phyloP scores from a whole-genome alignment of 2,797 vertebrate species.

The Coendou prehensilis region DNA sequence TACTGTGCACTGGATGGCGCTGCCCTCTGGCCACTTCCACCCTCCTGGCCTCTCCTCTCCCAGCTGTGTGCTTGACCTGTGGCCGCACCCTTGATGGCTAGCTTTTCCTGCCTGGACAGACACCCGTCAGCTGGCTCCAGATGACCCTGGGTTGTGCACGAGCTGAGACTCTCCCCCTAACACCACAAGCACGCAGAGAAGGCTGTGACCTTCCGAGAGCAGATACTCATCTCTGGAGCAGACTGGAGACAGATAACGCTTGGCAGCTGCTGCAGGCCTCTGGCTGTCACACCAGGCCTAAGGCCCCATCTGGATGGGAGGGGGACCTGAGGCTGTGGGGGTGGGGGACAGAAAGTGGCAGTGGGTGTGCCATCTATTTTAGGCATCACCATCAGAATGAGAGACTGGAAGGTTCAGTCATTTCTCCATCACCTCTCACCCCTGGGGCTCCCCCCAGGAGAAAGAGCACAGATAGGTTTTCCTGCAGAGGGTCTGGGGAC shows the following conservation, averaged over 20 bases:
- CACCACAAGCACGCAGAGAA: not conserved
- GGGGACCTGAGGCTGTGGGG: not conserved
- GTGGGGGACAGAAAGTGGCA: not conserved
- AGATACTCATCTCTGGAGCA: not conserved
- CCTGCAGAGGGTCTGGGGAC: constrained; percentile 53
- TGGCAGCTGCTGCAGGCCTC: not conserved
- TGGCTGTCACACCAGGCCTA: not conserved
- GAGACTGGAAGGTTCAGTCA: not conserved
- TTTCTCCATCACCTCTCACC: not conserved
- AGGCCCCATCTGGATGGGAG: not conserved
- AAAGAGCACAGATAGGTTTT: not conserved
- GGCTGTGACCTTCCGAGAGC: constrained; percentile 44
- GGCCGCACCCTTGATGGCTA: not conserved
- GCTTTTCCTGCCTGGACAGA: constrained; percentile 42
- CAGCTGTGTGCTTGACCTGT: not conserved
- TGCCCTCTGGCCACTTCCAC: not conserved
- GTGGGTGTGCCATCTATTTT: not conserved
- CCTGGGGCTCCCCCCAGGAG: not conserved
- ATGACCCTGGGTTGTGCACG: not conserved
- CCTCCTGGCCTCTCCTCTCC: not conserved
- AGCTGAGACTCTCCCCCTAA: not conserved
- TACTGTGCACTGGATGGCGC: not conserved
- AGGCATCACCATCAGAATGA: not conserved
- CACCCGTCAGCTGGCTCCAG: not conserved
- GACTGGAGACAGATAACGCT: not conserved